A percentile compares a stretch with the other conserved stretches of the same genome.
Evolutionary conservation across 1,140 invertebrate species (phyloP).

Genomic region (Lasioglossum albipes): DNA sequence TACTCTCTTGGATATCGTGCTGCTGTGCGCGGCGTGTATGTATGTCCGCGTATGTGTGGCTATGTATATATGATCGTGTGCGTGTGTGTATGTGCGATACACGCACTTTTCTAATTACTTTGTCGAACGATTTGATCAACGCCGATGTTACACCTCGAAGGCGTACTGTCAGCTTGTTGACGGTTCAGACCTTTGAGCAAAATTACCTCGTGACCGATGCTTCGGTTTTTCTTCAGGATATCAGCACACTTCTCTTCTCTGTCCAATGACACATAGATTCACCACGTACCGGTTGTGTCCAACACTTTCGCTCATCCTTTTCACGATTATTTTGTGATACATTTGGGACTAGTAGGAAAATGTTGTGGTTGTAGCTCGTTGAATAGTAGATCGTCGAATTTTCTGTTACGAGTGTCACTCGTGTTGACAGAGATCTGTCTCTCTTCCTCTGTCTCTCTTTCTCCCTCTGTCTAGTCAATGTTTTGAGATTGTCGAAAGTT

Average conservation of each 20-base stretch:
- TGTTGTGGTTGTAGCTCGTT: constrained; percentile 11
- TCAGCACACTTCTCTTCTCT: not conserved
- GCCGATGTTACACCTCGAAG: constrained; percentile 8
- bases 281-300: not conserved
- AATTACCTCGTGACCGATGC: constrained; percentile 19
- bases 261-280: not conserved
- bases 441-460: not conserved
- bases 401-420: constrained; percentile 8
- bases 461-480: constrained; percentile 1
- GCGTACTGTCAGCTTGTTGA: constrained; percentile 34
- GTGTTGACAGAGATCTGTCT: constrained; percentile 21
- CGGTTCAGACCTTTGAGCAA: constrained; percentile 47
- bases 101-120: constrained; percentile 13
- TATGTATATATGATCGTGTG: too few relatives aligned
- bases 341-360: not conserved
- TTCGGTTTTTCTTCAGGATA: constrained; percentile 19
- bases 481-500: not conserved
- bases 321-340: not conserved
- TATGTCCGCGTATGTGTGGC: too few relatives aligned
- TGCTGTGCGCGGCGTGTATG: not conserved
- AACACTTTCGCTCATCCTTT: not conserved
- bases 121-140: constrained; percentile 12
- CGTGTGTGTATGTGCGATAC: not conserved
- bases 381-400: constrained; percentile 23
- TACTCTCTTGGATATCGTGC: not conserved